phyloP scores from a whole-genome alignment of 1,140 invertebrate genomes.

The Drosophila pandora region DNA sequence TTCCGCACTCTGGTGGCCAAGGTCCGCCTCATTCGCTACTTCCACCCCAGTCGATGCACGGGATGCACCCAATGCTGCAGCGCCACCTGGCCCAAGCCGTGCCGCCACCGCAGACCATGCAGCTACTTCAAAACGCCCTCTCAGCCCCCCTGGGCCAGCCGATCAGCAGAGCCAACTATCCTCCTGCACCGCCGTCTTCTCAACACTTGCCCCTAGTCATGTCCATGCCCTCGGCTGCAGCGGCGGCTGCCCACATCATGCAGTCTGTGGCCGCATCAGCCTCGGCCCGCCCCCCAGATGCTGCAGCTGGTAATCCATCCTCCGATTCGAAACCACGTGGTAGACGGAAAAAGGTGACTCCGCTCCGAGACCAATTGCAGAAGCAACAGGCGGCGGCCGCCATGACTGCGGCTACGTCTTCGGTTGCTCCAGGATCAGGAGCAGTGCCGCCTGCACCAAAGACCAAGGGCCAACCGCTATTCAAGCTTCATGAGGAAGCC shows the following conservation, averaged over 20 bases:
- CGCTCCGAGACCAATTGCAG: conserved; percentile 69
- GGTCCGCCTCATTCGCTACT: conserved; percentile 40
- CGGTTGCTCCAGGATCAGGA: conserved; percentile 3
- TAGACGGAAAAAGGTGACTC: conserved; percentile 79
- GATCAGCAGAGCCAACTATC: conserved; percentile 52
- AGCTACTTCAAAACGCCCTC: conserved; percentile 74
- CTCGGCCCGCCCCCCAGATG: conserved; percentile 29
- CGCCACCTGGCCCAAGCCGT: conserved; percentile 53
- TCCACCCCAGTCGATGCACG: conserved; percentile 50
- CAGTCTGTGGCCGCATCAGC: conserved; percentile 55
- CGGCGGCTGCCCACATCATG: conserved; percentile 61
- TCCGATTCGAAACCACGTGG: conserved; percentile 69
- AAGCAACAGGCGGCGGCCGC: conserved; percentile 82
- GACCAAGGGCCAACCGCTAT: conserved; percentile 54
- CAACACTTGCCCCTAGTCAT: conserved; percentile 59
- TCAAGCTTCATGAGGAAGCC: too few relatives aligned
- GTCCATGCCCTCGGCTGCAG: conserved; percentile 63
- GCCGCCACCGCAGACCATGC: conserved; percentile 63
- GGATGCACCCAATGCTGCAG: conserved; percentile 70
- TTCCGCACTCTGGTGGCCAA: conserved; percentile 55
- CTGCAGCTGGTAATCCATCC: not conserved
- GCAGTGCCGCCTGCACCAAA: conserved; percentile 29
- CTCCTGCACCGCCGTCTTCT: conserved; percentile 29
- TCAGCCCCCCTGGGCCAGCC: conserved; percentile 73
- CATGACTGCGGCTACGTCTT: conserved; percentile 62